Evolutionary conservation across 2,113 vertebrate genomes (phyloP).

Genomic region (Emydocephalus ijimae): DNA sequence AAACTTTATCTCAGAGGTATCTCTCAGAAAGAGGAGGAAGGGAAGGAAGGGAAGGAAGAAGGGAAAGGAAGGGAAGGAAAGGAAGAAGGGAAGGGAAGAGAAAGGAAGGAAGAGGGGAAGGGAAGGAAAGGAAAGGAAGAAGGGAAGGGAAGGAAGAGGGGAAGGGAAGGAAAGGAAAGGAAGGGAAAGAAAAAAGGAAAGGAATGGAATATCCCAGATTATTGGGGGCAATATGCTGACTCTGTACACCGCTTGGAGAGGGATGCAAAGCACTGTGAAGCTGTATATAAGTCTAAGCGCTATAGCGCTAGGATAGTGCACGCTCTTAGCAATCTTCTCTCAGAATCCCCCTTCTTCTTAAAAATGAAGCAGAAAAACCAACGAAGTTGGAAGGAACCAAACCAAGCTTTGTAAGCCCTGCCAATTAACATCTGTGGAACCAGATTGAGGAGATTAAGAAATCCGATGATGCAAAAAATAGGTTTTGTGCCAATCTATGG

Average conservation of each 20-base stretch:
- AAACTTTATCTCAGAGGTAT: neutral
- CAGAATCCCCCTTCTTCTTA: neutral
- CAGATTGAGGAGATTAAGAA: neutral
- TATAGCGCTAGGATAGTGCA: too few relatives aligned
- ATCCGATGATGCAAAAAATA: neutral
- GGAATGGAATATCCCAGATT: too few relatives aligned
- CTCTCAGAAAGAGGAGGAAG: neutral
- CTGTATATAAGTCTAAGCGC: too few relatives aligned
- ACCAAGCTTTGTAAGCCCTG: neutral
- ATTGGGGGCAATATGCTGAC: too few relatives aligned
- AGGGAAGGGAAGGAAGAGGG: too few relatives aligned
- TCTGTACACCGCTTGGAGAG: too few relatives aligned
- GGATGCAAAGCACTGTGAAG: too few relatives aligned
- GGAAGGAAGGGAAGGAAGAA: too few relatives aligned
- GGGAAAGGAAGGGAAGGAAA: too few relatives aligned
- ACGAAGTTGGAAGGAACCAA: neutral
- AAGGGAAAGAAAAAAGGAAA: too few relatives aligned
- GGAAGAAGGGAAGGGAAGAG: neutral
- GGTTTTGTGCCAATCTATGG: neutral
- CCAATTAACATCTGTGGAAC: neutral
- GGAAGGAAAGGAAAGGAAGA: too few relatives aligned
- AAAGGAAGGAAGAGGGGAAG: too few relatives aligned
- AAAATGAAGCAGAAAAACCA: neutral
- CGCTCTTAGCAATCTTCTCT: neutral
- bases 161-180: accelerated